Percentiles rank a stretch among this genome's conserved stretches.
Evolutionary conservation across 1,140 invertebrate species (phyloP).

Genomic region (Aradophagus sp.): DNA sequence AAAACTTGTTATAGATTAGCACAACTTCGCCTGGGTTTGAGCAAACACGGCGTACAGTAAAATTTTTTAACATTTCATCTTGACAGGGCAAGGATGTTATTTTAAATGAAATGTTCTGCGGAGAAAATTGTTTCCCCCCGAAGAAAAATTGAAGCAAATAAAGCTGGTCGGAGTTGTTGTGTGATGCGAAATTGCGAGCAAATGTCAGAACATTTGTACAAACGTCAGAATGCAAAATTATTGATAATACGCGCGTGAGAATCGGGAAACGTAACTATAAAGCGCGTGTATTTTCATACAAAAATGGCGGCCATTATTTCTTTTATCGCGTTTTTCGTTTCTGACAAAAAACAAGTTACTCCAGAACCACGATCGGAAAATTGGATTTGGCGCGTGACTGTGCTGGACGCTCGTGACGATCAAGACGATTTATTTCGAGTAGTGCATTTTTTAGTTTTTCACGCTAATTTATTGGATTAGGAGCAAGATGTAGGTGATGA

Average conservation of each 20-base stretch:
- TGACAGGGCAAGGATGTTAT: not conserved
- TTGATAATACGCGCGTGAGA: conserved; percentile 1
- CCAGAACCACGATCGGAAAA: conserved; percentile 22
- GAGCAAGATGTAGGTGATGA: conserved; percentile 1
- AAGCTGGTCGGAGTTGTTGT: not conserved
- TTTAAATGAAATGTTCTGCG: not conserved
- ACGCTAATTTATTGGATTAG: too few species aligned
- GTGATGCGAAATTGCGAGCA: not conserved
- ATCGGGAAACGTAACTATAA: conserved; percentile 3
- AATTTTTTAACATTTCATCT: conserved; percentile 9
- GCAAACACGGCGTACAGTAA: not conserved
- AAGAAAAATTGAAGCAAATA: conserved; percentile 6
- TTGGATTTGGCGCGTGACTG: conserved; percentile 17
- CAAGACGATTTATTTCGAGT: conserved; percentile 14
- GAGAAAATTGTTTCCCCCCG: conserved; percentile 1
- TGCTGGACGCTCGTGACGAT: not conserved
- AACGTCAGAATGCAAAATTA: not conserved
- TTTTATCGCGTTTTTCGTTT: not conserved
- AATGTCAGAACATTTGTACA: conserved; percentile 5
- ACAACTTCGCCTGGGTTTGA: too few species aligned
- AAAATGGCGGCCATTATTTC: too few species aligned
- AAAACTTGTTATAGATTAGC: too few species aligned
- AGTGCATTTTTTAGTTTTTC: not conserved
- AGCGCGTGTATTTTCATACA: not conserved
- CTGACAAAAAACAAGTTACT: conserved; percentile 3